Evolutionary conservation across 92 coral and sea anemone species (phyloP), one percentile per base, ranked within the genome.

Genomic region (Siderastrea siderea): DNA sequence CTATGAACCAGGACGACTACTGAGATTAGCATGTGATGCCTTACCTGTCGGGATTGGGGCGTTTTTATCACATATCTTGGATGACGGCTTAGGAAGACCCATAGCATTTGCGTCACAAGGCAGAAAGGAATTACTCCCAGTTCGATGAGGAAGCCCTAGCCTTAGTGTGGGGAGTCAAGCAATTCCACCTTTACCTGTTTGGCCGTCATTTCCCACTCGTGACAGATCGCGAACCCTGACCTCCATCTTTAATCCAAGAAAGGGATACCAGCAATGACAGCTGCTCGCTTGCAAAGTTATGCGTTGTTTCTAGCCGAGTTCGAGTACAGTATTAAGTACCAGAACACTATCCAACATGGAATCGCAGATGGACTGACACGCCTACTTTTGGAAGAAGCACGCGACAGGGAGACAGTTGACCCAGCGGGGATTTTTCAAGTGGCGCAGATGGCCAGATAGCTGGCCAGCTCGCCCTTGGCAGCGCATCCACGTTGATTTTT

Each of bases 191-290:
- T 4, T 76, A 85, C 66, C 62, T 84, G 75, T 84, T 74, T 63
- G 88, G 88, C 3, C 68, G 88, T n/a, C 68, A 54, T 60, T 84
- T 85, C 74, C 63, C 72, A 65, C 89, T 85, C 54, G 17, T 74
- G 62, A 85, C 89, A 85, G 83, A 76, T 53, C 83, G 64, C 53
- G 82, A 85, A 58, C 83, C 78, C 44, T 75, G 59, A 84, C 82
- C 73, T 74, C 74, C 47, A 91, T 81, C n/a, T 81, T 86, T 74
- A 82, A 80, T 26, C 94, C 91, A 60, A 68, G 47, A 91, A 86
- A 81, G 88, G 94, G 49, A 80, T 91, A n/a, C 91, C 91, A 64
- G 88, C 88, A 16, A 91, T 91, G 94, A 91, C 91, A 53, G 90
- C 71, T 49, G 84, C 94, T 15, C 62, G 75, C 78, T 49, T n/a